Conservation (phyloP, 2,113 vertebrate species). For the Tetraodon nigroviridis region DNA sequence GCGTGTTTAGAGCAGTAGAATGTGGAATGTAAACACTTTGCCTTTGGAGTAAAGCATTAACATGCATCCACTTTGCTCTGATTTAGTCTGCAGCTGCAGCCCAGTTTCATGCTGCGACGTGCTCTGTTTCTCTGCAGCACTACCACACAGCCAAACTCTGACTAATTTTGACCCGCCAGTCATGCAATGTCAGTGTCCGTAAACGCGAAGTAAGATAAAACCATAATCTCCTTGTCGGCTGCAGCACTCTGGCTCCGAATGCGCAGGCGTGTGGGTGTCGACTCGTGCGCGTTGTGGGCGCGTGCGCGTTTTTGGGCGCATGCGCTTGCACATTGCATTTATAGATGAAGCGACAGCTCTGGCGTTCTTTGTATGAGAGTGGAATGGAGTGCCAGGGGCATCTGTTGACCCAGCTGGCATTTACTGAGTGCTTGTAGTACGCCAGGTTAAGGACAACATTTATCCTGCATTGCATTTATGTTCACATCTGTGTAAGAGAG, state of each 20-base stretch:
- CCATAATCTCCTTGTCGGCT: conserved; percentile 57
- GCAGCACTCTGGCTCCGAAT: conserved; percentile 40
- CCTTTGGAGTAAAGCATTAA: conserved; percentile 2
- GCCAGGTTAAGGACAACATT: conserved; percentile 64
- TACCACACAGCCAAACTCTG: conserved; percentile 10
- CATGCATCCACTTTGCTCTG: background rate
- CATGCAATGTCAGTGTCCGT: conserved; percentile 24
- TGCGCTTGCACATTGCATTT: background rate
- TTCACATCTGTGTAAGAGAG: conserved; percentile 2
- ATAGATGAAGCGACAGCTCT: conserved; percentile 33
- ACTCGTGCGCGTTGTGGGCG: conserved; percentile 1
- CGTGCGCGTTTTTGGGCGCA: conserved; percentile 1
- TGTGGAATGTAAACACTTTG: background rate
- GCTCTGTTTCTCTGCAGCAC: conserved; percentile 2
- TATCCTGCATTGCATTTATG: conserved; percentile 47
- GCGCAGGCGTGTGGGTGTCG: conserved; percentile 31
- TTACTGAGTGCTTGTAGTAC: conserved; percentile 51
- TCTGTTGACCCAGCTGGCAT: conserved; percentile 71
- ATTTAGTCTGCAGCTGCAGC: background rate
- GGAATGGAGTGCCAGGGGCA: conserved; percentile 50
- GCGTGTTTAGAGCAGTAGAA: no score
- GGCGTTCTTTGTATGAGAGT: conserved; percentile 49
- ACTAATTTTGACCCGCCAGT: conserved; percentile 36
- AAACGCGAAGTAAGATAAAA: conserved; percentile 52
- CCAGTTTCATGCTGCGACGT: background rate